These are phyloP conservation scores for Typhlichthys eigenmanni DNA, from an alignment of 2,797 vertebrate genomes.

Conservation along the genomic window DNA sequence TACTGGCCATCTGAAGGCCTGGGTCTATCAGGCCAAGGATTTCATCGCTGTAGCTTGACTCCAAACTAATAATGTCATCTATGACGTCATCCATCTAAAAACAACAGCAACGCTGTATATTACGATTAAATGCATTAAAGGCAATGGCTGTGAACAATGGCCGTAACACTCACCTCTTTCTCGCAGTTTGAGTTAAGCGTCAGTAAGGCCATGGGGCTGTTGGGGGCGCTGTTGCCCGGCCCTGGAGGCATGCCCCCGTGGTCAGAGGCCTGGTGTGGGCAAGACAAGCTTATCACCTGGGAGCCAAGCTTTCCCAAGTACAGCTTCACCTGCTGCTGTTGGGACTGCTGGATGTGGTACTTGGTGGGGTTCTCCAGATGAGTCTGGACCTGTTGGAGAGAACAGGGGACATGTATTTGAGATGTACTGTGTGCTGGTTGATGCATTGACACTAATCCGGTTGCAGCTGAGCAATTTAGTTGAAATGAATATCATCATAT, in stretches of 20 bases:
- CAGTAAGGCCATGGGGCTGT: conserved; percentile 98
- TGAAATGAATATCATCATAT: not conserved
- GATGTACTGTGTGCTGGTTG: not conserved
- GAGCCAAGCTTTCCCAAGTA: conserved; percentile 94
- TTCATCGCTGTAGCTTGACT: conserved; percentile 98
- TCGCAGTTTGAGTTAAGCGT: conserved; percentile 96
- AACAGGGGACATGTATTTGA: not conserved
- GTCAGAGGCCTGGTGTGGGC: conserved; percentile 89
- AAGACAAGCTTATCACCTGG: conserved; percentile 94
- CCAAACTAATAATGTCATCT: conserved; percentile 97
- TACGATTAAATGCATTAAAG: not conserved
- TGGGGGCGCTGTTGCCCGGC: conserved; percentile 95
- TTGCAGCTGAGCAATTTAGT: not conserved
- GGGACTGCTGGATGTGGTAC: conserved; percentile 97
- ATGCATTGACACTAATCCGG: not conserved
- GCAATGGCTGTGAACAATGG: not conserved
- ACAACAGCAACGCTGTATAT: not conserved
- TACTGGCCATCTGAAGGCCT: conserved; percentile 92
- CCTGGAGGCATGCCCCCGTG: conserved; percentile 93
- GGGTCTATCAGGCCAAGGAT: conserved; percentile 95
- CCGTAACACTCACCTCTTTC: conserved; percentile 86
- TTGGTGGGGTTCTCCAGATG: conserved; percentile 98
- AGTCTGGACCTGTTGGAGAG: conserved; percentile 87
- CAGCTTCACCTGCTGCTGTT: conserved; percentile 97
- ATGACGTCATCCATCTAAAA: conserved; percentile 98